phyloP scores from a whole-genome alignment of 2,113 vertebrate species.

The Sturnira hondurensis region DNA sequence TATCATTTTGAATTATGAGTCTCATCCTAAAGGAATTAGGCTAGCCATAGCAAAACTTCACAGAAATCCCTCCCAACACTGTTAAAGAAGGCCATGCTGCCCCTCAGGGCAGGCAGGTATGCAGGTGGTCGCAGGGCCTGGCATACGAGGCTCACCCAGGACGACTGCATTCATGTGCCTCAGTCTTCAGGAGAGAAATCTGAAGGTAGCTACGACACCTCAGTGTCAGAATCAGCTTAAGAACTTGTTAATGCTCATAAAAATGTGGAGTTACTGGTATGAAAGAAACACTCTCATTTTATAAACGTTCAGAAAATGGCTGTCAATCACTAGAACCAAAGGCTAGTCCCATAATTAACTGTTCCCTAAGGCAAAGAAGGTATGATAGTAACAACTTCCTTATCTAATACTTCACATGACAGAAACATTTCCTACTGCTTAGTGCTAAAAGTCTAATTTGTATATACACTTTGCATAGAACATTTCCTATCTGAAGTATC shows the following conservation, averaged over 20 bases:
- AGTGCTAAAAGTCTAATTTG: not conserved
- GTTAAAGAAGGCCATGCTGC: not conserved
- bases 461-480: not conserved
- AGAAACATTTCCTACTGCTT: not conserved
- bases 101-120: not conserved
- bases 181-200: not conserved
- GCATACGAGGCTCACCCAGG: not conserved
- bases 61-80: not conserved
- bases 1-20: not conserved
- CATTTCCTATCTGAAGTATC: conserved; percentile 12
- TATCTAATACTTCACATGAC: not conserved
- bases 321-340: conserved; percentile 29
- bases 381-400: not conserved
- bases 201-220: not conserved
- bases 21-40: not conserved
- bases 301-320: conserved; percentile 38
- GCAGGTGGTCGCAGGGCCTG: not conserved
- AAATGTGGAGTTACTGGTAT: not conserved
- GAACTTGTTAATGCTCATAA: not conserved
- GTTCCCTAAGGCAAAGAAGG: not conserved
- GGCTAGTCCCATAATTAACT: not conserved
- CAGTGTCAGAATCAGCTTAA: not conserved
- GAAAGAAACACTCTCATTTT: conserved; percentile 18
- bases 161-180: not conserved
- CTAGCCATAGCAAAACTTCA: not conserved